Evolutionary conservation across 2,113 vertebrate species (phyloP).

Genomic region (Chitala chitala): DNA sequence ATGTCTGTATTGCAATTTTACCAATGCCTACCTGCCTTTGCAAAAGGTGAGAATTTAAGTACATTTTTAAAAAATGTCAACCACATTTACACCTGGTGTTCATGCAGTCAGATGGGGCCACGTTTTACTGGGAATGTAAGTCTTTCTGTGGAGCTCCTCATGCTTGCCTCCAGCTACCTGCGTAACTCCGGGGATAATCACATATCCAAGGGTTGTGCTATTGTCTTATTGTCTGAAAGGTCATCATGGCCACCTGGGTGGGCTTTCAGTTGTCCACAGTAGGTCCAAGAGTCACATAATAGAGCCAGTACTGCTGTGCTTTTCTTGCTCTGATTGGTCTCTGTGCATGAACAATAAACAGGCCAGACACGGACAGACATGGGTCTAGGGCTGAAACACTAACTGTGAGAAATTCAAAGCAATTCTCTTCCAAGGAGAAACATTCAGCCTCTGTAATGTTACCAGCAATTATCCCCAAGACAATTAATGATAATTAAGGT

Average conservation of each 20-base stretch:
- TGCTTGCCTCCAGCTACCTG: not conserved
- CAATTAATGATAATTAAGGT: slow-evolving; percentile 43
- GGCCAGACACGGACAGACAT: not conserved
- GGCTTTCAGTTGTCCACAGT: not conserved
- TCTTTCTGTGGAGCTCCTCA: too few relatives aligned
- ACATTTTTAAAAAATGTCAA: not conserved
- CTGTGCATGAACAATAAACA: not conserved
- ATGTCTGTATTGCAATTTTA: not conserved
- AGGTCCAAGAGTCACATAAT: not conserved
- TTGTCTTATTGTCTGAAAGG: not conserved
- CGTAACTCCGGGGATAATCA: too few relatives aligned
- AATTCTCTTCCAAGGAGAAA: slow-evolving; percentile 52
- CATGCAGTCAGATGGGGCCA: not conserved
- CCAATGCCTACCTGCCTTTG: not conserved
- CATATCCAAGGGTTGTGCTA: too few relatives aligned
- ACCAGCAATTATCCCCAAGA: slow-evolving; percentile 42
- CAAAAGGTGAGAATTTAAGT: not conserved
- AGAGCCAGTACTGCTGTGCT: not conserved
- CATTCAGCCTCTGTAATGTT: slow-evolving; percentile 49
- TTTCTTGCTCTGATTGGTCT: not conserved
- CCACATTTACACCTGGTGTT: not conserved
- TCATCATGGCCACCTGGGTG: not conserved
- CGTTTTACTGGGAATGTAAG: not conserved
- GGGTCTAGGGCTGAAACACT: not conserved
- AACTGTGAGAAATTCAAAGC: slow-evolving; percentile 22